Evolutionary conservation across 2,888 invertebrate genomes (phyloP), one percentile per base, ranked within the genome.

Genomic region (Chloromyia formosa): DNA sequence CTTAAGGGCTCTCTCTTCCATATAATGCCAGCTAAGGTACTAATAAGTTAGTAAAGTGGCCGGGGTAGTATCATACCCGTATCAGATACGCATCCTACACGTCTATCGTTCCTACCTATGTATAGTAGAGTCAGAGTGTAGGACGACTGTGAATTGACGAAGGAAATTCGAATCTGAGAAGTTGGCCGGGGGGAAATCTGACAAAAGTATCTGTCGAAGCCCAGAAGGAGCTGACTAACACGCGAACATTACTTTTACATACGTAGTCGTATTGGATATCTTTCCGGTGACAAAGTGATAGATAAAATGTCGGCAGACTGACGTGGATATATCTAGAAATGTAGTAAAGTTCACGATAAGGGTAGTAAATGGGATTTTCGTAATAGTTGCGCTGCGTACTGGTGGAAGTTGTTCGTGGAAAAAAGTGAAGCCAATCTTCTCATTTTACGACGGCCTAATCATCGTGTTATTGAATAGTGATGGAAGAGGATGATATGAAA

Each of bases 41-140:
- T 49, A 66, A 66, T 66, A 66, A 66, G 66, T 66, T 66, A 66
- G 66, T 66, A 45, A 49, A 66, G 66, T 66, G 49, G 49, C 66
- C 66, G 12, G 49, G 35, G 45, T 49, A 49, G 40, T 35, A 66
- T 49, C 66, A 45, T 66, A n/a, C n/a, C n/a, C n/a, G n/a, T n/a
- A 45, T 49, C 23, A 16, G 66, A 66, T 49, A 66, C n/a, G 66
- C 16, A 49, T 49, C 49, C 3, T 49, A 49, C 16, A 49, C 16
- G 10, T 49, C 12, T 49, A 49, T 49, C n/a, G n/a, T n/a, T n/a
- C n/a, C n/a, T n/a, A n/a, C n/a, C n/a, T n/a, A n/a, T n/a, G n/a
- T n/a, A n/a, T n/a, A n/a, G n/a, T n/a, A n/a, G n/a, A n/a, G n/a
- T n/a, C n/a, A n/a, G n/a, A n/a, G n/a, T 12, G 49, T 12, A 49